These are phyloP conservation scores for Orgyia antiqua DNA, from an alignment of 2,888 invertebrate species.

Conservation along the genomic window DNA sequence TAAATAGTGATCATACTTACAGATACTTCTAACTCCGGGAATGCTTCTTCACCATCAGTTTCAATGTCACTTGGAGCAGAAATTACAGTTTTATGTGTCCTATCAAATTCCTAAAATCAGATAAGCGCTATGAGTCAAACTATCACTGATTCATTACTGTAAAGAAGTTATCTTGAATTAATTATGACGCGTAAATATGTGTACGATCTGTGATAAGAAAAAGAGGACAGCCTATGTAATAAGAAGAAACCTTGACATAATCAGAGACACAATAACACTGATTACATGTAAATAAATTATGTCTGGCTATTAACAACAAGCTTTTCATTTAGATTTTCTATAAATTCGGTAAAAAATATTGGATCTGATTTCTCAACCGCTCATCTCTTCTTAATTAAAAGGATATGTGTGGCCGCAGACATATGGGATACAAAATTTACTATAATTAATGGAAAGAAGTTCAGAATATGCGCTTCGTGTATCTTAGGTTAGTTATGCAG, in stretches of 20 bases:
- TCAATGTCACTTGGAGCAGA: slow-evolving; percentile 59
- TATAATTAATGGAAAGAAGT: too few species aligned
- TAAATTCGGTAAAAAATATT: too few species aligned
- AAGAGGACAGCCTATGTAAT: slow-evolving; percentile 28
- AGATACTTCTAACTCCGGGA: slow-evolving; percentile 60
- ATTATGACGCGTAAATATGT: slow-evolving; percentile 15
- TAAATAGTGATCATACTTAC: slow-evolving; percentile 46
- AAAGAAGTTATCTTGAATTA: slow-evolving; percentile 10
- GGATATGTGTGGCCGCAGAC: too few species aligned
- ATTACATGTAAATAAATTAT: too few species aligned
- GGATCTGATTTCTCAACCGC: too few species aligned
- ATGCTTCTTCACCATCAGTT: slow-evolving; percentile 71
- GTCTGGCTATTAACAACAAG: too few species aligned
- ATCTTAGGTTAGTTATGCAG: too few species aligned
- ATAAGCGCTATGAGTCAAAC: slow-evolving; percentile 1
- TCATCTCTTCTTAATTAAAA: too few species aligned
- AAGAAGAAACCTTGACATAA: slow-evolving; percentile 36
- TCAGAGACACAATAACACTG: too few species aligned
- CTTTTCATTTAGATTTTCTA: too few species aligned
- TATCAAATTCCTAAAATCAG: slow-evolving; percentile 52
- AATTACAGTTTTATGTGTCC: slow-evolving; percentile 46
- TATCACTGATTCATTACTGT: not conserved
- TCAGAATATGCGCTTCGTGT: too few species aligned
- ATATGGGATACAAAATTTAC: too few species aligned
- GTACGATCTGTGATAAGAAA: slow-evolving; percentile 31